Conservation (phyloP, 2,888 invertebrate genomes). For the Griposia aprilina region DNA sequence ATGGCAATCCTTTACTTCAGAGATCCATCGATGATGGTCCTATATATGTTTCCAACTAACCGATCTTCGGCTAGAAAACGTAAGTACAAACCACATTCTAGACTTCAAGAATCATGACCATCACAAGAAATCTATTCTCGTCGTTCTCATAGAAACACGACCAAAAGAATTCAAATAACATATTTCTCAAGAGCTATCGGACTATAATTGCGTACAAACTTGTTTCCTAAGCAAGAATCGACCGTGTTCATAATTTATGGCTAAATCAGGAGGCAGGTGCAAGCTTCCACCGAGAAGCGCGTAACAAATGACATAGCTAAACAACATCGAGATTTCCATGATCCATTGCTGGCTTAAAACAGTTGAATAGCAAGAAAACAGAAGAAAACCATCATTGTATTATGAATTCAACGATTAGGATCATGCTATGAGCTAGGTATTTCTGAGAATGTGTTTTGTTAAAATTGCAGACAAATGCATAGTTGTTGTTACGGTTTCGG, state of each 20-base stretch:
- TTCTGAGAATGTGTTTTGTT: slow-evolving; percentile 35
- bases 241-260: slow-evolving; percentile 67
- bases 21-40: not conserved
- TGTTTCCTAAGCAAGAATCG: slow-evolving; percentile 72
- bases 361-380: not conserved
- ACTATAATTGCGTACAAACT: slow-evolving; percentile 71
- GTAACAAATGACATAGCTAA: slow-evolving; percentile 30
- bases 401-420: not conserved
- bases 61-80: not conserved
- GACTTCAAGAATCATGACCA: slow-evolving; percentile 25
- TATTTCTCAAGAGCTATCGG: slow-evolving; percentile 68
- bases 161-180: slow-evolving; percentile 62
- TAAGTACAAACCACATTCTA: slow-evolving; percentile 40
- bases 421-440: not conserved
- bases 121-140: slow-evolving; percentile 51
- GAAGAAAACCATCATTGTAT: slow-evolving; percentile 37
- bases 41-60: not conserved
- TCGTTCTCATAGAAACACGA: slow-evolving; percentile 54
- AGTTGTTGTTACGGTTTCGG: slow-evolving; percentile 18
- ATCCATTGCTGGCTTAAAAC: slow-evolving; percentile 46
- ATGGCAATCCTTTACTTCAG: too few relatives aligned
- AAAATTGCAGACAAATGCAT: slow-evolving; percentile 52
- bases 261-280: slow-evolving; percentile 72
- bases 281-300: slow-evolving; percentile 41
- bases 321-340: slow-evolving; percentile 37